A percentile compares a stretch with the other conserved stretches of the same genome.
phyloP scores from a whole-genome alignment of 2,797 vertebrate genomes.

The Arnoldichthys spilopterus region DNA sequence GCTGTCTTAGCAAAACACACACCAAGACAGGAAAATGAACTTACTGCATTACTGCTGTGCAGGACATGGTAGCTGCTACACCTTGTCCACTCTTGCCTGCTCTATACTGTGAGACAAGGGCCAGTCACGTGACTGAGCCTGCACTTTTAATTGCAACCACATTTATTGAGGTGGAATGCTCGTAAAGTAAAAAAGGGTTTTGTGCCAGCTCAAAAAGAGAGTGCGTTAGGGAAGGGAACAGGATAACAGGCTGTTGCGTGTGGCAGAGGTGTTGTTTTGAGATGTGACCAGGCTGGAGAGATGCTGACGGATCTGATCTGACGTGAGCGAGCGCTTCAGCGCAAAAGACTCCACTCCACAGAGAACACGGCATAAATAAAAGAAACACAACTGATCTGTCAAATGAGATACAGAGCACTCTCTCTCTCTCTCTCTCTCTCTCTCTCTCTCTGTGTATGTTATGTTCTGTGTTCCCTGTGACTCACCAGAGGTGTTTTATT shows the following conservation, averaged over 20 bases:
- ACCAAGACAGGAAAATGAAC: not conserved
- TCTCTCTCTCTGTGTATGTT: constrained; percentile 11
- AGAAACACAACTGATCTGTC: constrained; percentile 33
- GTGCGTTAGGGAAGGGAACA: constrained; percentile 29
- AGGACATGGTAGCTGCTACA: constrained; percentile 1
- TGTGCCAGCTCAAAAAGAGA: constrained; percentile 53
- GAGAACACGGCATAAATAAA: constrained; percentile 44
- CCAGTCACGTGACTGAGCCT: constrained; percentile 43
- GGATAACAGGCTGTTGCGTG: constrained; percentile 41
- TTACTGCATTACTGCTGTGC: not conserved
- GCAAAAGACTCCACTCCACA: constrained; percentile 36
- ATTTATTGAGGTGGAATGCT: constrained; percentile 62
- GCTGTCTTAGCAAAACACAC: not conserved
- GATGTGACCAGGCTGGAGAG: constrained; percentile 37
- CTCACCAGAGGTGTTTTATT: constrained; percentile 62
- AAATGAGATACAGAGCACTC: constrained; percentile 37
- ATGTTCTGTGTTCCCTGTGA: constrained; percentile 50
- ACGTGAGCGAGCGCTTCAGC: constrained; percentile 39
- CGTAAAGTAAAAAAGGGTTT: constrained; percentile 49
- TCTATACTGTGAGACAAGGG: constrained; percentile 30
- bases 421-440: constrained; percentile 34
- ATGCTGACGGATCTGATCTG: constrained; percentile 49
- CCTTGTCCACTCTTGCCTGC: constrained; percentile 38
- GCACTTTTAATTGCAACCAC: constrained; percentile 61
- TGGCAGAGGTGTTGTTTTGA: constrained; percentile 42